Percentiles rank a stretch among this genome's conserved stretches.
Conservation (phyloP, 2,797 vertebrate genomes). For the Epinephelus awoara region DNA sequence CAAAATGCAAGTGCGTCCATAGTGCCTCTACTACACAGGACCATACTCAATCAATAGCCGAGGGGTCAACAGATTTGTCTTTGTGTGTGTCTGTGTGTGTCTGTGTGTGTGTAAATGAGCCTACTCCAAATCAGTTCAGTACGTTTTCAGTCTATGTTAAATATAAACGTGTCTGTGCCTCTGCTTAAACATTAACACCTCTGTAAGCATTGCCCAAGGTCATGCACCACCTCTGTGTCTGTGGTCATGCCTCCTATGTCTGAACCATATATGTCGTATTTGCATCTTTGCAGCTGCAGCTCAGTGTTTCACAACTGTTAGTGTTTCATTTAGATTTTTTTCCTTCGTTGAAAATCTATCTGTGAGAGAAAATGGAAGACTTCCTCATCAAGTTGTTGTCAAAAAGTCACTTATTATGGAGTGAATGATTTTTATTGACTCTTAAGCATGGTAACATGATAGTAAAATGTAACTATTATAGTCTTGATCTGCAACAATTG, state of each 20-base stretch:
- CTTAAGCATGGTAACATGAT: no score
- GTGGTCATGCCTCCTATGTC: conserved; percentile 9
- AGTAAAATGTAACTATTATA: background rate
- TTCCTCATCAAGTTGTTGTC: background rate
- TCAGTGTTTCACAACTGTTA: conserved; percentile 1
- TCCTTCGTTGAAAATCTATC: background rate
- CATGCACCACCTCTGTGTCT: conserved; percentile 32
- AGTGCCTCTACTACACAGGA: background rate
- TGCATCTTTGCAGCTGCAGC: background rate
- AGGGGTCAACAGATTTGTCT: conserved; percentile 44
- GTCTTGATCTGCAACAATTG: background rate
- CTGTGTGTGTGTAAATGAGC: conserved; percentile 4
- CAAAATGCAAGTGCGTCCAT: background rate
- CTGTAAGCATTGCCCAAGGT: conserved; percentile 71
- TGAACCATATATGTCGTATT: background rate
- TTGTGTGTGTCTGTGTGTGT: conserved; percentile 7
- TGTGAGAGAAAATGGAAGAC: background rate
- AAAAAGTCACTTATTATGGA: no score
- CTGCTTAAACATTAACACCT: conserved; percentile 81
- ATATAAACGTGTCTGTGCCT: conserved; percentile 48
- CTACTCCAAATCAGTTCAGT: conserved; percentile 32
- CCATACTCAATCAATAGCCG: conserved; percentile 29
- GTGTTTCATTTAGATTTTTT: background rate
- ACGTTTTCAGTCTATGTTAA: conserved; percentile 58
- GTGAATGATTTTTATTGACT: no score